Conservation (phyloP, 2,888 invertebrate species). For the Synanthedon myopaeformis region DNA sequence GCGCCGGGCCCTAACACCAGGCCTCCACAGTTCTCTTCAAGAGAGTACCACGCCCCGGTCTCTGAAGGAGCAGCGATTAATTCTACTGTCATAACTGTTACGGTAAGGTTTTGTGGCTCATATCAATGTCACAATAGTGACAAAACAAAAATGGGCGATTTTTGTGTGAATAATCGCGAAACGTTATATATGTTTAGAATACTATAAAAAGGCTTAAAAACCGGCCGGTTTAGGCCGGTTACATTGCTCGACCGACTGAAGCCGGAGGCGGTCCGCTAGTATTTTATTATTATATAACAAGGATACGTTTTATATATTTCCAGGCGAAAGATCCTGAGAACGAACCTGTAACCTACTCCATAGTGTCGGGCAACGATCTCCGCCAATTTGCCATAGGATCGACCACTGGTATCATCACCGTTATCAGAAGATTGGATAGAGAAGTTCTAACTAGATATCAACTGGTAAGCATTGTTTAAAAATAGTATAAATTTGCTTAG, state of each 20-base stretch:
- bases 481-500: too few species aligned
- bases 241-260: too few species aligned
- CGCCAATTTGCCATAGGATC: conserved; percentile 88
- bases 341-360: conserved; percentile 86
- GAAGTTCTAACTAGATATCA: conserved; percentile 91
- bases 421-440: conserved; percentile 85
- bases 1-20: conserved; percentile 87
- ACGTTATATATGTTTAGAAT: too few species aligned
- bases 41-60: conserved; percentile 88
- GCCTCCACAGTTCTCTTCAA: conserved; percentile 83
- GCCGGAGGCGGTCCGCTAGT: too few species aligned
- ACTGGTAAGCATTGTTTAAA: conserved; percentile 65
- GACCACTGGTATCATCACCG: conserved; percentile 88
- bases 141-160: too few species aligned
- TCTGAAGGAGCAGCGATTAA: conserved; percentile 91
- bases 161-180: too few species aligned
- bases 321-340: conserved; percentile 91
- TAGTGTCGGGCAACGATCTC: conserved; percentile 90
- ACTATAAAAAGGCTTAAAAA: too few species aligned
- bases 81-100: conserved; percentile 84
- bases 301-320: conserved; percentile 11
- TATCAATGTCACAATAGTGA: too few species aligned
- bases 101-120: conserved; percentile 47
- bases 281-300: too few species aligned
- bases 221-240: too few species aligned